Conservation (phyloP, 2,797 vertebrate species). For the Aldrovandia affinis region DNA sequence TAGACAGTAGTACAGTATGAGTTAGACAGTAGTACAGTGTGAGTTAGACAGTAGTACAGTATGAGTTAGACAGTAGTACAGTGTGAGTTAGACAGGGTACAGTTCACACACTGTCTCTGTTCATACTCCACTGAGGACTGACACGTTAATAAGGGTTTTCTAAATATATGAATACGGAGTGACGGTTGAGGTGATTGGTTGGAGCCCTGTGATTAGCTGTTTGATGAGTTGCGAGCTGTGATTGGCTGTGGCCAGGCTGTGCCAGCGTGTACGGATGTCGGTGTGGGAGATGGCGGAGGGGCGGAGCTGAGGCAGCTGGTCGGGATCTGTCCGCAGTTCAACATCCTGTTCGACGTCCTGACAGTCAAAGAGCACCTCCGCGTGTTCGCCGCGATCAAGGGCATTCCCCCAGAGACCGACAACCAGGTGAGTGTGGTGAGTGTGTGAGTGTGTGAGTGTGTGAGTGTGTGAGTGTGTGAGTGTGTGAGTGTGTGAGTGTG, state of each 20-base stretch:
- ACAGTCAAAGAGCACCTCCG: slow-evolving; percentile 94
- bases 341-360: slow-evolving; percentile 93
- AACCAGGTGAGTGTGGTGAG: slow-evolving; percentile 74
- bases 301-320: slow-evolving; percentile 88
- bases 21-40: too few species aligned
- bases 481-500: slow-evolving; percentile 7
- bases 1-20: too few species aligned
- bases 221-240: too few species aligned
- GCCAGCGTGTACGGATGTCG: slow-evolving; percentile 87
- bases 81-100: too few species aligned
- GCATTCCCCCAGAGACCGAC: slow-evolving; percentile 81
- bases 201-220: too few species aligned
- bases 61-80: too few species aligned
- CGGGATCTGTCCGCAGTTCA: slow-evolving; percentile 92
- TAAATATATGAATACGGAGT: too few species aligned
- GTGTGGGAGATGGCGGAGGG: slow-evolving; percentile 88
- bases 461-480: neutral
- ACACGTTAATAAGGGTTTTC: too few species aligned
- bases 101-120: too few species aligned
- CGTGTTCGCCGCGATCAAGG: slow-evolving; percentile 92
- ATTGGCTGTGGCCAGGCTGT: slow-evolving; percentile 65
- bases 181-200: too few species aligned
- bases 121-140: too few species aligned
- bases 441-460: neutral
- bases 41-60: too few species aligned